Evolutionary conservation across 2,797 vertebrate species (phyloP).

Genomic region (Ctenochaetus hawaiiensis): DNA sequence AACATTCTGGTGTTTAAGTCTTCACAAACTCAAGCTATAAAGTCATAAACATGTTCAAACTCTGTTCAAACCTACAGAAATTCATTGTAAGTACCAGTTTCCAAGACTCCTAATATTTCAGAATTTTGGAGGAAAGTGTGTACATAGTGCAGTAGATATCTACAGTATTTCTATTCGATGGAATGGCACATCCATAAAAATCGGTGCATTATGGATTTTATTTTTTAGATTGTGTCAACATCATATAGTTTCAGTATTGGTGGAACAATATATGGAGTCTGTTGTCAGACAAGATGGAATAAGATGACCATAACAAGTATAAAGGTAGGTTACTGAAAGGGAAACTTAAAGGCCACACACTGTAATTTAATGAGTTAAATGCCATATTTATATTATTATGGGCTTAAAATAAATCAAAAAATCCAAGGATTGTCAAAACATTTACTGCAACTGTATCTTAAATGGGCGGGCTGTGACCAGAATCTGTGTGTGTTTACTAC

Average conservation of each 20-base stretch:
- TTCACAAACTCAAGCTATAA: too few relatives aligned
- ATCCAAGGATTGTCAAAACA: neutral
- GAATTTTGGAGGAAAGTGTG: neutral
- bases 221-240: neutral
- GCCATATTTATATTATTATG: neutral
- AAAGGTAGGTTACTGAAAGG: neutral
- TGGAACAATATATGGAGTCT: neutral
- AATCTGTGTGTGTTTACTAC: constrained; percentile 12
- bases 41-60: too few relatives aligned
- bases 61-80: too few relatives aligned
- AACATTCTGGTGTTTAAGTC: too few relatives aligned
- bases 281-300: neutral
- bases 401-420: neutral
- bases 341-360: neutral
- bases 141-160: neutral
- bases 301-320: neutral
- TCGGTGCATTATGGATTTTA: neutral
- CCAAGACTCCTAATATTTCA: neutral
- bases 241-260: neutral
- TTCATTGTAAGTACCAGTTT: neutral
- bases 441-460: neutral
- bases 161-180: neutral
- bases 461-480: neutral
- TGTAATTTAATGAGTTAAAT: constrained; percentile 1
- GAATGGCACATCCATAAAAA: neutral